Percentiles rank a stretch among this genome's conserved stretches.
These are phyloP conservation scores for Saccostrea glomerata DNA, from an alignment of 1,140 invertebrate genomes.

Conservation along the genomic window DNA sequence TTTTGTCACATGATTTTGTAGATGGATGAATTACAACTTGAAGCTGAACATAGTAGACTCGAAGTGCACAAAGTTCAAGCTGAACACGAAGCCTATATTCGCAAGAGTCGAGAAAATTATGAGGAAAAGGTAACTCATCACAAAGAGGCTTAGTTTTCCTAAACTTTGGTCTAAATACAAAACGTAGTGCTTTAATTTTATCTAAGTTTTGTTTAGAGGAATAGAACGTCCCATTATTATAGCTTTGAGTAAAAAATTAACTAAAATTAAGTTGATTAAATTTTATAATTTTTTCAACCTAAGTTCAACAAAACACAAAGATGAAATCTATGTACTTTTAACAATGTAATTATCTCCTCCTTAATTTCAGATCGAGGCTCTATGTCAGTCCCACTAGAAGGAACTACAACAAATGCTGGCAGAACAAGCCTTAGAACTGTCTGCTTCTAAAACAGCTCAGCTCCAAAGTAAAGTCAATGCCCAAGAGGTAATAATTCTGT, in stretches of 20 bases:
- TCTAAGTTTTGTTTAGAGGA: no score
- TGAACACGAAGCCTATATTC: slow-evolving; percentile 68
- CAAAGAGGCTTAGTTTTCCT: no score
- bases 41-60: slow-evolving; percentile 72
- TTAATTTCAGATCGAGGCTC: slow-evolving; percentile 64
- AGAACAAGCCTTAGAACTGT: slow-evolving; percentile 73
- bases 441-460: slow-evolving; percentile 72
- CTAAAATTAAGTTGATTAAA: no score
- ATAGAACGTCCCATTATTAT: no score
- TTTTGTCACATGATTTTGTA: slow-evolving; percentile 42
- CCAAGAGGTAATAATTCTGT: slow-evolving; percentile 68
- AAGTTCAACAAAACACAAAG: no score
- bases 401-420: slow-evolving; percentile 72
- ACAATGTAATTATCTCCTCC: no score
- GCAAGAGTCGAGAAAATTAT: slow-evolving; percentile 68
- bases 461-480: slow-evolving; percentile 75
- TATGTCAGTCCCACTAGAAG: slow-evolving; percentile 70
- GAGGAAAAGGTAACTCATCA: slow-evolving; percentile 63
- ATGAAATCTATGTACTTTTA: no score
- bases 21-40: slow-evolving; percentile 72
- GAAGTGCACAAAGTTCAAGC: slow-evolving; percentile 72
- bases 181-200: no score
- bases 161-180: no score
- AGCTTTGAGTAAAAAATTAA: no score
- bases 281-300: no score